Percentiles rank a stretch among this genome's conserved stretches.
Evolutionary conservation across 2,797 vertebrate species (phyloP).

Genomic region (Pipistrellus nathusii): DNA sequence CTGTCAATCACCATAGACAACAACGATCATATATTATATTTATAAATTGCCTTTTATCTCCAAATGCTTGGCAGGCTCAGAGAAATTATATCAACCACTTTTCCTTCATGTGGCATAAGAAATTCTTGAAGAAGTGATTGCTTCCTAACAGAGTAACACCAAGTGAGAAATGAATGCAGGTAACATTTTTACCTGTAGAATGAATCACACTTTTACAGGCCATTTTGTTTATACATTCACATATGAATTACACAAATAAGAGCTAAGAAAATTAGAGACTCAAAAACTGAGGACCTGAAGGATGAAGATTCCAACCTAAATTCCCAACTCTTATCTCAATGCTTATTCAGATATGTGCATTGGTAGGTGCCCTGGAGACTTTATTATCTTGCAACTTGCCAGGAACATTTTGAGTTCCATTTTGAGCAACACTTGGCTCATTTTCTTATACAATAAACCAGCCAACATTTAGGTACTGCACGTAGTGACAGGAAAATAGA

Average conservation of each 20-base stretch:
- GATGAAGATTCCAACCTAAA: not conserved
- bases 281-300: not conserved
- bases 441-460: not conserved
- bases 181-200: not conserved
- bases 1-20: not conserved
- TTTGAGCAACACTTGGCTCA: not conserved
- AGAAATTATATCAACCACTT: not conserved
- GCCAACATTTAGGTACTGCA: not conserved
- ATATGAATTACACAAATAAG: not conserved
- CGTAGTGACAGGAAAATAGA: not conserved
- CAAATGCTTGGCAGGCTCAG: not conserved
- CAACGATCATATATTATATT: not conserved
- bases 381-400: not conserved
- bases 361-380: not conserved
- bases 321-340: not conserved
- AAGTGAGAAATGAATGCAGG: not conserved
- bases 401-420: not conserved
- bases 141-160: not conserved
- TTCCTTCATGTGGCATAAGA: not conserved
- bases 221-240: not conserved
- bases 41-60: not conserved
- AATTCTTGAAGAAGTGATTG: not conserved
- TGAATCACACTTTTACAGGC: rapidly evolving
- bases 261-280: not conserved
- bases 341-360: not conserved